Evolutionary conservation across 2,888 invertebrate genomes (phyloP).

Genomic region (Lissocephala sabroskyi): DNA sequence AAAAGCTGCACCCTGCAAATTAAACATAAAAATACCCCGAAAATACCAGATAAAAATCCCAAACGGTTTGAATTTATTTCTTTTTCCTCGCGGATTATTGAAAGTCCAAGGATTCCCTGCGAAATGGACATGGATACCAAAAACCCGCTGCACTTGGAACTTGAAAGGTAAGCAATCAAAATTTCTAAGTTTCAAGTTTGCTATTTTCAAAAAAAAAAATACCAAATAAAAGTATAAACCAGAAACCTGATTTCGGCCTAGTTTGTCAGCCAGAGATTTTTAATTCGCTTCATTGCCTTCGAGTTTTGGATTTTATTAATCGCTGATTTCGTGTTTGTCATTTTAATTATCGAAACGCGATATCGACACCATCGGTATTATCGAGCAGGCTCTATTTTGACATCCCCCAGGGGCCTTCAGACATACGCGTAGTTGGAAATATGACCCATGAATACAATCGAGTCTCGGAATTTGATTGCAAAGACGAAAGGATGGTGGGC

Average conservation of each 20-base stretch:
- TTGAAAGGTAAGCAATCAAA: conserved; percentile 63
- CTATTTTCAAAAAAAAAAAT: conserved; percentile 3
- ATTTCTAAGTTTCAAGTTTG: too few relatives aligned
- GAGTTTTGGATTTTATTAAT: background rate
- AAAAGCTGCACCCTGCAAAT: conserved; percentile 8
- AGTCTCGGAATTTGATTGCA: conserved; percentile 59
- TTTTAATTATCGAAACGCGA: too few relatives aligned
- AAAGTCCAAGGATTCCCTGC: conserved; percentile 13
- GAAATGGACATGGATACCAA: conserved; percentile 62
- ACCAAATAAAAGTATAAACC: too few relatives aligned
- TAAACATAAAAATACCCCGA: background rate
- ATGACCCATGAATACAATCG: conserved; percentile 66
- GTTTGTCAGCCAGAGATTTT: background rate
- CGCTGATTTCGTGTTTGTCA: too few relatives aligned
- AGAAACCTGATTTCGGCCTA: background rate
- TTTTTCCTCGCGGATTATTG: too few relatives aligned
- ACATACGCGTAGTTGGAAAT: conserved; percentile 62
- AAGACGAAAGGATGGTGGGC: conserved; percentile 66
- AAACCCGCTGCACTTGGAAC: conserved; percentile 47
- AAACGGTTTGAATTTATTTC: conserved; percentile 22
- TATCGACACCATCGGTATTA: too few relatives aligned
- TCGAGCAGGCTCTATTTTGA: conserved; percentile 13
- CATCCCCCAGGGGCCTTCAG: conserved; percentile 20
- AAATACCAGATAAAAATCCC: conserved; percentile 21
- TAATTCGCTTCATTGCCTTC: too few relatives aligned